Evolutionary conservation across 2,888 invertebrate species (phyloP).

Genomic region (Drosophila longiperda): DNA sequence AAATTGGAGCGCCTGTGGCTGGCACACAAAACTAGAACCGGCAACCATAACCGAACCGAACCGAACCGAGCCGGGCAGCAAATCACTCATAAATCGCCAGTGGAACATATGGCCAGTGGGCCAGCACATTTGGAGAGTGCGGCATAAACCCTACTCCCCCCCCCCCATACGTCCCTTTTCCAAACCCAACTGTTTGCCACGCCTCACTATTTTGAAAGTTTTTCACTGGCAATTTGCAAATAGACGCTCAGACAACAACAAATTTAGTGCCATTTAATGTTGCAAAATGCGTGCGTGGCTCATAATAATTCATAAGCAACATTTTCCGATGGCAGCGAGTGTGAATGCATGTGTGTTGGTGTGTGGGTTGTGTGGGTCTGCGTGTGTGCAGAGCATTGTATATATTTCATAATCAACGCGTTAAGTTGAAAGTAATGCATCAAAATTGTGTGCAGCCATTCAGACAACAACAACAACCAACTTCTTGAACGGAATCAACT

Average conservation of each 20-base stretch:
- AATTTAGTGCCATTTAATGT: constrained; percentile 80
- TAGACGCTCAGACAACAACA: constrained; percentile 72
- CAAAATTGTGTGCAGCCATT: constrained; percentile 51
- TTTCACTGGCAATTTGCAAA: constrained; percentile 71
- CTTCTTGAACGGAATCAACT: constrained; percentile 5
- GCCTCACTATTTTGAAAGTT: constrained; percentile 50
- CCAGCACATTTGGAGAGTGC: constrained; percentile 23
- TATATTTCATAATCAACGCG: constrained; percentile 74
- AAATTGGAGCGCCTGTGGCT: constrained; percentile 67
- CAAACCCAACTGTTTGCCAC: background rate
- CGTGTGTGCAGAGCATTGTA: constrained; percentile 36
- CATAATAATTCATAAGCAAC: constrained; percentile 81
- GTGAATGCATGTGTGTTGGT: background rate
- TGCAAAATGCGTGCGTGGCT: constrained; percentile 76
- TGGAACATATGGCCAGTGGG: constrained; percentile 58
- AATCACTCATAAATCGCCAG: constrained; percentile 77
- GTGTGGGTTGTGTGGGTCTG: constrained; percentile 3
- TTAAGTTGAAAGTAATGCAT: constrained; percentile 81
- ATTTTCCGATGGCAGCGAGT: constrained; percentile 64
- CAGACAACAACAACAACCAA: constrained; percentile 20
- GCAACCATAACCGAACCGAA: constrained; percentile 38
- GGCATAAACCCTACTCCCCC: background rate
- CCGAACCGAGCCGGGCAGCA: constrained; percentile 49
- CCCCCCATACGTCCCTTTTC: background rate
- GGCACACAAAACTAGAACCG: constrained; percentile 19